Conservation (phyloP, 2,113 vertebrate species). For the Sapayoa aenigma region DNA sequence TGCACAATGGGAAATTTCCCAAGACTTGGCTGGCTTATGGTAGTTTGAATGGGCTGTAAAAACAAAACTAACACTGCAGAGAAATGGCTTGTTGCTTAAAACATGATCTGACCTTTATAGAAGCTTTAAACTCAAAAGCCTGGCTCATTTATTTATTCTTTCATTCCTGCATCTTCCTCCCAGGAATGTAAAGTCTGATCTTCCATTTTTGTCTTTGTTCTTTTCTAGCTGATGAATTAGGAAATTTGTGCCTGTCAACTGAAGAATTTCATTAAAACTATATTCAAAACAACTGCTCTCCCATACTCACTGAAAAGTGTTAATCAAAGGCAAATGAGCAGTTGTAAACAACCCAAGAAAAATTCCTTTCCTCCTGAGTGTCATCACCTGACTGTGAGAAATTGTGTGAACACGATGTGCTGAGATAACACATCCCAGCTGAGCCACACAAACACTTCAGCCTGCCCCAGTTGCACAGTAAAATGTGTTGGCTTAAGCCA, state of each 20-base stretch:
- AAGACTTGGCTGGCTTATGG: conserved; percentile 16
- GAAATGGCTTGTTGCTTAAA: conserved; percentile 26
- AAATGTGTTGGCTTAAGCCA: neutral
- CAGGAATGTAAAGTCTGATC: neutral
- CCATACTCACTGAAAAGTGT: neutral
- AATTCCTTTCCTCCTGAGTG: neutral
- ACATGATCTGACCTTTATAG: conserved; percentile 16
- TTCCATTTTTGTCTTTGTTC: neutral
- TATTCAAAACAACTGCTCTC: neutral
- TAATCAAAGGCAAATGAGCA: conserved; percentile 26
- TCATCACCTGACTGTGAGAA: conserved; percentile 31
- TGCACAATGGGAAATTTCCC: neutral
- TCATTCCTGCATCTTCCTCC: conserved; percentile 20
- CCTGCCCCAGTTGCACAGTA: neutral
- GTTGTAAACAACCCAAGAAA: conserved; percentile 17
- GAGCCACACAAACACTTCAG: conserved; percentile 16
- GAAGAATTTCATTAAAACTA: conserved; percentile 1
- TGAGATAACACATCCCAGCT: conserved; percentile 25
- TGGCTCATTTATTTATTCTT: neutral
- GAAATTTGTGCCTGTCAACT: neutral
- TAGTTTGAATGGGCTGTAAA: neutral
- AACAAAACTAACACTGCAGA: conserved; percentile 28
- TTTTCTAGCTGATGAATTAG: neutral
- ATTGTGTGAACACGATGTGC: neutral
- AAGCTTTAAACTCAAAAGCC: conserved; percentile 17